Evolutionary conservation across 1,140 invertebrate species (phyloP), one percentile per base, ranked within the genome.

Genomic region (Kradibia gibbosae): DNA sequence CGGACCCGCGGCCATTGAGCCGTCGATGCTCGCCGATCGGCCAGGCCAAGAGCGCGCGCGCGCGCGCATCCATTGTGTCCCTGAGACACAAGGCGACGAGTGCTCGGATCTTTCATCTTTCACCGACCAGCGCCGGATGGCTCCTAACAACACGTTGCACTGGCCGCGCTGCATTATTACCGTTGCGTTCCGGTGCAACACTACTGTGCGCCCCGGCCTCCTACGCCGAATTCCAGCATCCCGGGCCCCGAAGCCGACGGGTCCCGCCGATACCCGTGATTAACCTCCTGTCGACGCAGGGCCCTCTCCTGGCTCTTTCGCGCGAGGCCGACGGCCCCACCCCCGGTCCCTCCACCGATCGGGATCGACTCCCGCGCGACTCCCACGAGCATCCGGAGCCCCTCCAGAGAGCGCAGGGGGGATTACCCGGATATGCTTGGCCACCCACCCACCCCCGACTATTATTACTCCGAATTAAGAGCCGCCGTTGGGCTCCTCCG

Each of bases 21-120:
- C 89, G 87, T 90, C 89, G 89, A 90, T 90, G 87, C 84, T 86
- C 86, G 88, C n/a, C n/a, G n/a, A n/a, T n/a, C n/a, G n/a, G 22
- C 86, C 88, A 85, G 84, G 82, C 83, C 71, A 80, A 67, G 60
- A 75, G 70, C 57, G 28, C 5, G 31, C n/a, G 62, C 42, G 62
- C n/a, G 22, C 57, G 75, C 82, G 84, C 84, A 84, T 78, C 84
- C 86, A 85, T 83, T 83, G 83, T 85, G 78, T 84, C 86, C 79
- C 83, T 87, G 80, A 84, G 84, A 45, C 55, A 45, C 45, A 48
- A 45, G 76, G 34, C 45, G 48, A 15, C 67, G 65, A 57, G 22
- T 17, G 34, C 60, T 28, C 50, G 62, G 42, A 77, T 86, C 89
- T 91, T 91, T 91, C 88, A 91, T 91, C 89, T 91, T 90, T 85